phyloP scores from a whole-genome alignment of 2,888 invertebrate species.

The Notocelia uddmanniana region DNA sequence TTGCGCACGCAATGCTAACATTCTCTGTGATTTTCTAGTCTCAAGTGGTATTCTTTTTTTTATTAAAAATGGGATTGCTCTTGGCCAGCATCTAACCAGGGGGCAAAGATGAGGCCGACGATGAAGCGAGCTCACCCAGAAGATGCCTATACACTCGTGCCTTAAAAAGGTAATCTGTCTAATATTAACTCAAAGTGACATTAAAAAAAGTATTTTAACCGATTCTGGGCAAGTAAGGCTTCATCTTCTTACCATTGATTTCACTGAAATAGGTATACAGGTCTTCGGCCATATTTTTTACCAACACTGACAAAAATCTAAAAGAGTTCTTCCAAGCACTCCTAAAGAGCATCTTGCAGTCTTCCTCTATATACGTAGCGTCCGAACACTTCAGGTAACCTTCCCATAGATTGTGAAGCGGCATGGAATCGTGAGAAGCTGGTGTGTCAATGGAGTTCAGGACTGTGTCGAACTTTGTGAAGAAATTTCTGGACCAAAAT shows the following conservation, averaged over 20 bases:
- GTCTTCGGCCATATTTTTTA: slow-evolving; percentile 65
- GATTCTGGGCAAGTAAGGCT: not conserved
- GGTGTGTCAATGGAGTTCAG: slow-evolving; percentile 63
- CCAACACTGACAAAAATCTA: slow-evolving; percentile 64
- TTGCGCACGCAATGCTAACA: not conserved
- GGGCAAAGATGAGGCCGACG: too few species aligned
- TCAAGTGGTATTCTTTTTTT: too few species aligned
- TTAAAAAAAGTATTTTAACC: not conserved
- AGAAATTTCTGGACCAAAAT: slow-evolving; percentile 63
- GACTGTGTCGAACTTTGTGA: slow-evolving; percentile 70
- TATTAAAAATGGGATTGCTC: too few species aligned
- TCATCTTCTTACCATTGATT: slow-evolving; percentile 65
- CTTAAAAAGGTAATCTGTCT: not conserved
- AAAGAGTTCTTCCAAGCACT: slow-evolving; percentile 66
- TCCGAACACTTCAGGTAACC: slow-evolving; percentile 61
- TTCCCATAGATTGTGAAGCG: slow-evolving; percentile 67
- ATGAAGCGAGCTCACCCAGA: too few species aligned
- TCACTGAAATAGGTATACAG: slow-evolving; percentile 73
- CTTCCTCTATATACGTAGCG: slow-evolving; percentile 49
- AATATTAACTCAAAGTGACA: not conserved
- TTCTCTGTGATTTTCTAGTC: not conserved
- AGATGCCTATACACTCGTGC: too few species aligned
- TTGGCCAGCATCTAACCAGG: too few species aligned
- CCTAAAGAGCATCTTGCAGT: slow-evolving; percentile 62
- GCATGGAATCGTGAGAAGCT: slow-evolving; percentile 48